A percentile compares a stretch with the other conserved stretches of the same genome.
phyloP scores from a whole-genome alignment of 23 tunicate genomes.

The Botrylloides violaceus region DNA sequence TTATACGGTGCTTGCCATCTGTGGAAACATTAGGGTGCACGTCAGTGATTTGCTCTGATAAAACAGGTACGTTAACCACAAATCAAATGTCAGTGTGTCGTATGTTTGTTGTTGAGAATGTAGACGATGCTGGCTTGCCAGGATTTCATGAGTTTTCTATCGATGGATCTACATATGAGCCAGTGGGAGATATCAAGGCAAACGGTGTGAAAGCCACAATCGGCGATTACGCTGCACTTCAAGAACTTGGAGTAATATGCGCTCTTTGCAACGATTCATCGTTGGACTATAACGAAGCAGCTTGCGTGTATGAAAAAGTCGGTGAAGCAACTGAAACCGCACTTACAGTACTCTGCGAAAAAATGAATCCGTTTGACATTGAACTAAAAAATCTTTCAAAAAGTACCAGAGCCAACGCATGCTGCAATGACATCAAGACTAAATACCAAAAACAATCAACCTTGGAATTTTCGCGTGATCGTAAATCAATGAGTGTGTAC shows the following conservation, averaged over 20 bases:
- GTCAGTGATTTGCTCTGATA: slow-evolving; percentile 98
- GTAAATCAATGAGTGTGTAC: slow-evolving; percentile 94
- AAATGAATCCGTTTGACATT: slow-evolving; percentile 79
- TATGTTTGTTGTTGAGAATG: slow-evolving; percentile 1
- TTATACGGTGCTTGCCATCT: slow-evolving; percentile 90
- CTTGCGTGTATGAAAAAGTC: slow-evolving; percentile 90
- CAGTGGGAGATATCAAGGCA: slow-evolving; percentile 65
- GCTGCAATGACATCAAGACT: slow-evolving; percentile 28
- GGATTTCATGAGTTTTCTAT: slow-evolving; percentile 56
- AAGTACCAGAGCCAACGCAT: slow-evolving; percentile 12
- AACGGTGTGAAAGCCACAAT: slow-evolving; percentile 35
- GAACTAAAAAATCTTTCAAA: slow-evolving; percentile 41
- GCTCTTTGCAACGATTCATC: slow-evolving; percentile 96
- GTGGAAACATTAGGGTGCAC: slow-evolving; percentile 99
- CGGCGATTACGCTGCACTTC: slow-evolving; percentile 49
- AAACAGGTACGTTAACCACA: slow-evolving; percentile 96
- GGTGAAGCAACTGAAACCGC: slow-evolving; percentile 99
- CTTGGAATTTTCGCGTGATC: slow-evolving; percentile 92
- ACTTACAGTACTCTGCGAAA: slow-evolving; percentile 86
- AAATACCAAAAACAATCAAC: slow-evolving; percentile 61
- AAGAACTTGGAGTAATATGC: slow-evolving; percentile 80
- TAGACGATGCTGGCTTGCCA: slow-evolving; percentile 23
- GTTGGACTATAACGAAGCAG: slow-evolving; percentile 85
- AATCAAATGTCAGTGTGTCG: slow-evolving; percentile 97
- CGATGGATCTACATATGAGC: slow-evolving; percentile 96